Base-by-base conservation (phyloP, 1,140 invertebrate genomes). In the Kradibia gibbosae region DNA sequence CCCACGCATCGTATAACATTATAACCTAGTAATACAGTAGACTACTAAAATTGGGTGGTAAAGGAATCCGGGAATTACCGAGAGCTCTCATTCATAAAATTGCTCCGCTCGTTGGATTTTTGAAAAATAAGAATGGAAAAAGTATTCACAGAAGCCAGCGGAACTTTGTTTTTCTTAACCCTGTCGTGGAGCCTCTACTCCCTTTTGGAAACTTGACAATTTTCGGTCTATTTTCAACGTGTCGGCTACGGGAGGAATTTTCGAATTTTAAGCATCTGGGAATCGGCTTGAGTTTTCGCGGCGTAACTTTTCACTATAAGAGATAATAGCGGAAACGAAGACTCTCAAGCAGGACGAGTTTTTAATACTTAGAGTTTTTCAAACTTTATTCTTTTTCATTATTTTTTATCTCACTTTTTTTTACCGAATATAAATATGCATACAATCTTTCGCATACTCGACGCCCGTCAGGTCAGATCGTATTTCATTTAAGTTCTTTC, bases 401-500 rank as follows among this genome's bases (percentile, higher is more conserved):
- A 67, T 45, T 60, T 76, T 67, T 62, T 75, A 36, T 81, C 45
- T 73, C 25, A 36, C 25, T 70, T 39, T 60, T 48, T 36, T 60
- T 28, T 78, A 20, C 34, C 50, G 72, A 75, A 36, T 82, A 82
- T 82, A 78, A 82, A 82, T 82, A 82, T 82, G 74, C 80, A 82
- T 82, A 55, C 45, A 67, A 82, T 82, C 74, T 72, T 39, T n/a
- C 62, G 57, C 48, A 36, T 57, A 53, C 42, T 57, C 15, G 15
- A 20, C 62, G 67, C 22, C 25, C 53, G 80, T 55, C 45, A 34
- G 74, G 53, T 62, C 80, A 39, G 62, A 72, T 82, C 80, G 75
- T 78, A 78, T 82, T 82, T 82, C 80, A 78, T 77, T 78, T 82
- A 73, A 78, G 42, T 77, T 81, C 79, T 48, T 81, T 62, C 67